phyloP scores from a whole-genome alignment of 92 coral and sea anemone species.

The Nematostella vectensis region DNA sequence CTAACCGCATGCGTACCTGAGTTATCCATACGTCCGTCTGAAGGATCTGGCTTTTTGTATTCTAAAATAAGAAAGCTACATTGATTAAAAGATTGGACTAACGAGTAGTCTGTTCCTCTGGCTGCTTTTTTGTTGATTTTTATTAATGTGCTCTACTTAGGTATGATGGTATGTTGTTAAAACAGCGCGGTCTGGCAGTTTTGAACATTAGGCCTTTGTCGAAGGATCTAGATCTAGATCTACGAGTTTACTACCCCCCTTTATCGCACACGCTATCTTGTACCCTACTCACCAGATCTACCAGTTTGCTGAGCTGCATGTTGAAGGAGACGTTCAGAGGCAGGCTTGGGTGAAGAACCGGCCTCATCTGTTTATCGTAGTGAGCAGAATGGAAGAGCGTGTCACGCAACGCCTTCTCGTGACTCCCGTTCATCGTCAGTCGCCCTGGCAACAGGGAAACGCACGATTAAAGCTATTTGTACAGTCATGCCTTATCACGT shows the following conservation, averaged over 20 bases:
- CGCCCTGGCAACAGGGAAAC: no score
- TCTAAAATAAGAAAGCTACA: conserved; percentile 16
- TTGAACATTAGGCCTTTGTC: no score
- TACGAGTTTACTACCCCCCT: no score
- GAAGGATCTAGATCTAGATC: no score
- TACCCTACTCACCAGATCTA: not conserved
- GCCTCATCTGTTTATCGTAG: conserved; percentile 5
- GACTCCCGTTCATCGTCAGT: not conserved
- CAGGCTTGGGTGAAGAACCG: not conserved
- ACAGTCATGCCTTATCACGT: no score
- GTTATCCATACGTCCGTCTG: conserved; percentile 63
- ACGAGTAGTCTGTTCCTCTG: not conserved
- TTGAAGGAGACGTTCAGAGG: not conserved
- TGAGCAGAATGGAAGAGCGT: not conserved
- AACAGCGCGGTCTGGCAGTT: no score
- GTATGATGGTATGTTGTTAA: no score
- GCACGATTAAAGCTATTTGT: no score
- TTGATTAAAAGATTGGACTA: not conserved
- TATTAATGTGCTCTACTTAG: no score
- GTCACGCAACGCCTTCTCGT: conserved; percentile 1
- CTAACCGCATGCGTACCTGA: no score
- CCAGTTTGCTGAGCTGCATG: conserved; percentile 1
- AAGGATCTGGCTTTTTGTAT: conserved; percentile 49
- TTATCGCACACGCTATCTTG: no score
- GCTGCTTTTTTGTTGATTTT: no score